These are phyloP conservation scores for Actenoides lindsayi DNA, from an alignment of 2,113 vertebrate genomes.

Conservation along the genomic window DNA sequence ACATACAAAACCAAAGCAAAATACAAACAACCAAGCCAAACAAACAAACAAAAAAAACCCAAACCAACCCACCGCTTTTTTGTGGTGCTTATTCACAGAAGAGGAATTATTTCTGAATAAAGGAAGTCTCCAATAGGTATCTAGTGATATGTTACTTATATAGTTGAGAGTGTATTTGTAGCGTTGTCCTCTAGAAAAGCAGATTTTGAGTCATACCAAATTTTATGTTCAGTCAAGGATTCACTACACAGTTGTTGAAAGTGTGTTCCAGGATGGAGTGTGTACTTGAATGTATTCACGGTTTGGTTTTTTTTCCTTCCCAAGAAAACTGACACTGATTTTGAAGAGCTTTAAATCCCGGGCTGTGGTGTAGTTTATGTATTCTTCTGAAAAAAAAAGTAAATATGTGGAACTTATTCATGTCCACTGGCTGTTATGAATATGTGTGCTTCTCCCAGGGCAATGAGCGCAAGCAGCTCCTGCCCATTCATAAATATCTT, in stretches of 20 bases:
- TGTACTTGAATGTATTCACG: background rate
- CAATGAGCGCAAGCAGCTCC: conserved; percentile 26
- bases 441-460: conserved; percentile 46
- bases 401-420: background rate
- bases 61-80: background rate
- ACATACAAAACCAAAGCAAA: too few species aligned
- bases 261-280: background rate
- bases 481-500: conserved; percentile 54
- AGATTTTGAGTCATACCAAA: background rate
- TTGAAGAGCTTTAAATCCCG: conserved; percentile 1
- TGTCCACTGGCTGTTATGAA: background rate
- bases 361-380: background rate
- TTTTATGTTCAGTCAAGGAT: background rate
- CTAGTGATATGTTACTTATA: conserved; percentile 15
- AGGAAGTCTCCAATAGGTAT: background rate
- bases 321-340: background rate
- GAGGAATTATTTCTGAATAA: background rate
- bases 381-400: conserved; percentile 7
- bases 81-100: background rate
- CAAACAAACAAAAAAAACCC: background rate
- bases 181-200: background rate
- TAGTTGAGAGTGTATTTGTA: conserved; percentile 7
- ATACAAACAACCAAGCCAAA: too few species aligned
- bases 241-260: background rate
- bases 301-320: background rate